Evolutionary conservation across 2,113 vertebrate genomes (phyloP).

Genomic region (Indicator maculatus): DNA sequence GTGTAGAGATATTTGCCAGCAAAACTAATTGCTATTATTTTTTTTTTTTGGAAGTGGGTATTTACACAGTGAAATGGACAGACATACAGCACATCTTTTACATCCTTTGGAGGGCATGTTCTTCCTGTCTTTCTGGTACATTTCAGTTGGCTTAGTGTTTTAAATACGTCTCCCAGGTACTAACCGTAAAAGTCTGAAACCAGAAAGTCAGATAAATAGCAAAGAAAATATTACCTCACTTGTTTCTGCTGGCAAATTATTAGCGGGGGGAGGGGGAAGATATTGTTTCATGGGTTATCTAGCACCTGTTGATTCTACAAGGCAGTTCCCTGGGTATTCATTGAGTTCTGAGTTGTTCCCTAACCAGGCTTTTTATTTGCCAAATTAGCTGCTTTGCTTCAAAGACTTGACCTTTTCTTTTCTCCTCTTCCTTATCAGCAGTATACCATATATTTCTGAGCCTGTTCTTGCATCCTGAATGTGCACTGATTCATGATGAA

Average conservation of each 20-base stretch:
- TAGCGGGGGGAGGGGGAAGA: constrained; percentile 63
- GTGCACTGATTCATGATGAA: constrained; percentile 51
- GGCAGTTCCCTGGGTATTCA: constrained; percentile 26
- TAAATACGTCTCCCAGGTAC: constrained; percentile 77
- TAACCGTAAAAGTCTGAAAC: constrained; percentile 78
- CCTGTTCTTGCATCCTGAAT: constrained; percentile 82
- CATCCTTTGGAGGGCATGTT: constrained; percentile 76
- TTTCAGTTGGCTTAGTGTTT: constrained; percentile 77
- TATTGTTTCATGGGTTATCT: constrained; percentile 80
- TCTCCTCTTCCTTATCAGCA: constrained; percentile 84
- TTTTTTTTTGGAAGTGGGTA: not conserved
- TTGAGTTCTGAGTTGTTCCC: constrained; percentile 35
- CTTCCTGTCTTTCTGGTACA: constrained; percentile 12
- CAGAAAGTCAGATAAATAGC: constrained; percentile 81
- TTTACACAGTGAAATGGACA: not conserved
- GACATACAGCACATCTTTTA: constrained; percentile 60
- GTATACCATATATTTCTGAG: constrained; percentile 77
- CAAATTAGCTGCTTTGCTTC: constrained; percentile 44
- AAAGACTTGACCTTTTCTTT: constrained; percentile 83
- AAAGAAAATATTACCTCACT: constrained; percentile 84
- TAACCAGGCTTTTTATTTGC: constrained; percentile 72
- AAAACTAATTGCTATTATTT: not conserved
- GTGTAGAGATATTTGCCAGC: not conserved
- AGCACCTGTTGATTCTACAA: constrained; percentile 72
- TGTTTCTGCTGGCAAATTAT: constrained; percentile 79